Conservation (phyloP, 2,797 vertebrate species). For the Adelosebastes latens region DNA sequence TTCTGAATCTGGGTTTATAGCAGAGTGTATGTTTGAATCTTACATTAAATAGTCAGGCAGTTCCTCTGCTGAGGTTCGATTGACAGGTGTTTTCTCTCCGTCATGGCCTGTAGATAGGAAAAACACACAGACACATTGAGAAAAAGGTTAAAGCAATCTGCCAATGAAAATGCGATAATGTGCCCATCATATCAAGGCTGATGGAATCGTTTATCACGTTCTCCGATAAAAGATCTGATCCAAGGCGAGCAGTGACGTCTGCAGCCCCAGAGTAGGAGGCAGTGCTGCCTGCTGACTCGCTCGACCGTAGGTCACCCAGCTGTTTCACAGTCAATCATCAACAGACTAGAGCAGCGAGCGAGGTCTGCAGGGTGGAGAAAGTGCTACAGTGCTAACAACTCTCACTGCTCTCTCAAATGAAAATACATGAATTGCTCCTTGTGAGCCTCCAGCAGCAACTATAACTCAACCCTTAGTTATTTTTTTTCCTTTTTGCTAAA, state of each 20-base stretch:
- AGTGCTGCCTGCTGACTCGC: slow-evolving; percentile 66
- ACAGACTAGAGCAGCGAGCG: slow-evolving; percentile 50
- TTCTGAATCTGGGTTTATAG: slow-evolving; percentile 3
- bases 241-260: slow-evolving; percentile 62
- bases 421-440: slow-evolving; percentile 6
- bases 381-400: slow-evolving; percentile 14
- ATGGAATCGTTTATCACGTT: slow-evolving; percentile 66
- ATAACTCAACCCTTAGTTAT: background rate
- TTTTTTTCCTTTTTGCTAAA: background rate
- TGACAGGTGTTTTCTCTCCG: slow-evolving; percentile 77
- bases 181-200: slow-evolving; percentile 53
- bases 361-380: slow-evolving; percentile 13
- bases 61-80: slow-evolving; percentile 71
- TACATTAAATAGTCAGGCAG: slow-evolving; percentile 88
- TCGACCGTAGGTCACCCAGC: slow-evolving; percentile 78
- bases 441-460: slow-evolving; percentile 3
- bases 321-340: slow-evolving; percentile 84
- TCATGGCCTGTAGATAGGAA: slow-evolving; percentile 72
- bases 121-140: slow-evolving; percentile 38
- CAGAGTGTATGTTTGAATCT: slow-evolving; percentile 66
- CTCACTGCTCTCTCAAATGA: slow-evolving; percentile 11
- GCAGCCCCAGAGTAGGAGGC: slow-evolving; percentile 57
- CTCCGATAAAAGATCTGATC: slow-evolving; percentile 67
- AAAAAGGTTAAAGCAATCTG: slow-evolving; percentile 58
- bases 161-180: slow-evolving; percentile 72